phyloP scores from a whole-genome alignment of 2,113 vertebrate species.

The Garra rufa region DNA sequence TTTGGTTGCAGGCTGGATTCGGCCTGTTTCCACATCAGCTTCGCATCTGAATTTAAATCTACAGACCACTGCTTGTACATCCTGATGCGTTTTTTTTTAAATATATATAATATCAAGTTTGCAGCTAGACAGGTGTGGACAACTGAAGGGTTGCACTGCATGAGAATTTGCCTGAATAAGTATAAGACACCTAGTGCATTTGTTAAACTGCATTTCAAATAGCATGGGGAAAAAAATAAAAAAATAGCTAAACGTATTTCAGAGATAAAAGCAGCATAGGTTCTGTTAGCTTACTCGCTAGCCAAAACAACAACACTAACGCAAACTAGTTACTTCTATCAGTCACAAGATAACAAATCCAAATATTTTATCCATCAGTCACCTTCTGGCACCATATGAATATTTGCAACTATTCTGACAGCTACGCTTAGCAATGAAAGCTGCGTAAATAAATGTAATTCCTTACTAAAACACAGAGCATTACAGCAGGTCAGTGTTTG shows the following conservation, averaged over 20 bases:
- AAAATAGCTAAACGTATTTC: neutral
- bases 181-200: neutral
- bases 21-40: constrained; percentile 62
- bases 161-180: neutral
- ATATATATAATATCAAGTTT: neutral
- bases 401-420: neutral
- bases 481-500: neutral
- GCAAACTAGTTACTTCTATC: neutral
- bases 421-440: neutral
- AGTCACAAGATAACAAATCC: neutral
- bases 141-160: neutral
- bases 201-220: neutral
- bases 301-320: neutral
- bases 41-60: constrained; percentile 60
- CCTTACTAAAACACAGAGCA: neutral
- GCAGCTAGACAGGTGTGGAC: neutral
- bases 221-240: neutral
- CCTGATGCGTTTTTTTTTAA: constrained; percentile 10
- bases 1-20: constrained; percentile 67
- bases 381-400: neutral
- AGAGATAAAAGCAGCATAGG: neutral
- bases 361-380: neutral
- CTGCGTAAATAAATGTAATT: neutral
- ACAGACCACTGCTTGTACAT: constrained; percentile 67
- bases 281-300: neutral